A percentile compares a stretch with the other conserved stretches of the same genome.
Conservation (phyloP, 2,888 invertebrate species). For the Melinaea menophilus region DNA sequence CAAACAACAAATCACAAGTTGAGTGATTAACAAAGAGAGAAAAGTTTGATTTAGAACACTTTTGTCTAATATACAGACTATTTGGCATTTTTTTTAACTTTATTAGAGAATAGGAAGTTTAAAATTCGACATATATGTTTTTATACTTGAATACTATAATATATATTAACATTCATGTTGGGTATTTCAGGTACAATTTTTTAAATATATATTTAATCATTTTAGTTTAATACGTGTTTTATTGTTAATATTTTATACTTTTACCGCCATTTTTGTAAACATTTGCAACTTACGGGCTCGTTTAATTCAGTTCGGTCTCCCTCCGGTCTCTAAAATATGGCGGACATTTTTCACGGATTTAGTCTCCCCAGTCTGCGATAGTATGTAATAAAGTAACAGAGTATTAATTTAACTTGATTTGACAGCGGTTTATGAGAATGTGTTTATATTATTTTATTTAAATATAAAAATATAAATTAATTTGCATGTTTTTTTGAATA, state of each 20-base stretch:
- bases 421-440: not conserved
- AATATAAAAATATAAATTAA: not conserved
- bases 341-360: constrained; percentile 62
- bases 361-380: constrained; percentile 42
- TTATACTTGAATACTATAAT: too few relatives aligned
- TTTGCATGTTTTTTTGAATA: not conserved
- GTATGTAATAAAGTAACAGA: constrained; percentile 41
- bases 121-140: too few relatives aligned
- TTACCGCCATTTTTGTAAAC: not conserved
- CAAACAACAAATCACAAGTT: too few relatives aligned
- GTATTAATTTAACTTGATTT: not conserved
- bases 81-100: too few relatives aligned
- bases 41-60: too few relatives aligned
- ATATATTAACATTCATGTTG: too few relatives aligned
- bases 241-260: constrained; percentile 12
- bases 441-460: not conserved
- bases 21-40: too few relatives aligned
- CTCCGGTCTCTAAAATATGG: constrained; percentile 50
- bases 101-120: too few relatives aligned
- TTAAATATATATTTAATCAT: too few relatives aligned
- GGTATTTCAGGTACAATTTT: too few relatives aligned
- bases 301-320: constrained; percentile 37
- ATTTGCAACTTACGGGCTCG: constrained; percentile 49
- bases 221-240: constrained; percentile 11
- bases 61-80: too few relatives aligned